phyloP scores from a whole-genome alignment of 92 coral and sea anemone genomes.

The Paragorgia papillata region DNA sequence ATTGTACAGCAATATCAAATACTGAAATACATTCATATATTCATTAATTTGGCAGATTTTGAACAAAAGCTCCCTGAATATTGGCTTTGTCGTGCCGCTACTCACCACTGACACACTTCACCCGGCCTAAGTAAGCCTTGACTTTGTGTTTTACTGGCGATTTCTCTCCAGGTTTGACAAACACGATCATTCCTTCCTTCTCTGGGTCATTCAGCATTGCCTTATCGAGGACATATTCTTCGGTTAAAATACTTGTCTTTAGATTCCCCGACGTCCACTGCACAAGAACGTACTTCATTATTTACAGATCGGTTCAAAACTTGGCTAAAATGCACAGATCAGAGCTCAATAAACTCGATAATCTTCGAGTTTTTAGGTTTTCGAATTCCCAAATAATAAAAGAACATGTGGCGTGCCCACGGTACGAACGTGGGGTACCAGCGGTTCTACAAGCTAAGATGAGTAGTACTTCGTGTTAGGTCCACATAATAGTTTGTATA shows the following conservation, averaged over 20 bases:
- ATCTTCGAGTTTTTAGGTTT: too few relatives aligned
- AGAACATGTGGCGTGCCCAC: too few relatives aligned
- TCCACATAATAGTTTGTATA: too few relatives aligned
- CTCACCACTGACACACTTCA: conserved; percentile 1
- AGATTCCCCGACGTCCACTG: conserved; percentile 28
- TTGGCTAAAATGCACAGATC: background rate
- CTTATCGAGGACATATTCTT: conserved; percentile 32
- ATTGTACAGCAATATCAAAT: too few relatives aligned
- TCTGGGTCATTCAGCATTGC: conserved; percentile 16
- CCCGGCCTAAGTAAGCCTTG: background rate
- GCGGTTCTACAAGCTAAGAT: too few relatives aligned
- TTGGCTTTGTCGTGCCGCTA: background rate
- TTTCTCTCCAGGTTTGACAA: background rate
- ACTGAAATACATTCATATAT: too few relatives aligned
- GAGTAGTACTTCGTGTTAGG: too few relatives aligned
- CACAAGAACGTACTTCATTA: conserved; percentile 33
- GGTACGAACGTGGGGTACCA: too few relatives aligned
- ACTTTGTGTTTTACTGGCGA: background rate
- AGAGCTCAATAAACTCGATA: too few relatives aligned
- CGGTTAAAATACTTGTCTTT: conserved; percentile 29
- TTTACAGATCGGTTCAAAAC: conserved; percentile 4
- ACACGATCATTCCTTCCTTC: conserved; percentile 21
- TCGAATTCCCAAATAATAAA: too few relatives aligned
- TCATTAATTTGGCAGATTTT: too few relatives aligned
- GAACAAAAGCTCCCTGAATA: too few relatives aligned